These are phyloP conservation scores for Cybosia mesomella DNA, from an alignment of 2,888 invertebrate genomes.

Conservation along the genomic window DNA sequence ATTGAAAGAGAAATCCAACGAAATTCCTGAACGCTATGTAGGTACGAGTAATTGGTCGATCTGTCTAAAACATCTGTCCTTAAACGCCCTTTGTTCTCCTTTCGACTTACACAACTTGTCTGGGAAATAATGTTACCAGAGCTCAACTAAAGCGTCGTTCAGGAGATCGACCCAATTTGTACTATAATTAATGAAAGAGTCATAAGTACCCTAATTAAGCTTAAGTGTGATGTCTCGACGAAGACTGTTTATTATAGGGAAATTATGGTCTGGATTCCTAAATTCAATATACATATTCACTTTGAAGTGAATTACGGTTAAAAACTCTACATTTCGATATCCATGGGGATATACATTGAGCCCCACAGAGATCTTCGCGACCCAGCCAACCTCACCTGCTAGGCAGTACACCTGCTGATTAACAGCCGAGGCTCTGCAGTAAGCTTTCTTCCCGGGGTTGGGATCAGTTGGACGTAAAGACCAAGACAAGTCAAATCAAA, in stretches of 20 bases:
- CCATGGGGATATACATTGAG: too few species aligned
- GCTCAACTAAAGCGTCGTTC: constrained; percentile 22
- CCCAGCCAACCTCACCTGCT: too few species aligned
- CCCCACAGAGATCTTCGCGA: too few species aligned
- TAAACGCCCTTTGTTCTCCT: constrained; percentile 27
- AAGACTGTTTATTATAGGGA: background rate
- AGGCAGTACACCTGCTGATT: too few species aligned
- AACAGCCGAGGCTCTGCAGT: too few species aligned
- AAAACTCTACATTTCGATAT: too few species aligned
- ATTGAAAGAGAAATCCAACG: background rate
- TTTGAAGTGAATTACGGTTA: background rate
- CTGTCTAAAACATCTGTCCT: constrained; percentile 8
- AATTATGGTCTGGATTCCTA: background rate
- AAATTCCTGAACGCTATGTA: background rate
- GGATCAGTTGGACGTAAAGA: too few species aligned
- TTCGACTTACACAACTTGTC: constrained; percentile 26
- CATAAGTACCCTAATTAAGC: constrained; percentile 25
- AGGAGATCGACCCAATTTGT: constrained; percentile 19
- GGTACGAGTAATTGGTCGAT: constrained; percentile 6
- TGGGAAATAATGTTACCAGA: constrained; percentile 26
- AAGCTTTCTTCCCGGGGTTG: too few species aligned
- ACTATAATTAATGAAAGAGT: constrained; percentile 34
- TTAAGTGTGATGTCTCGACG: constrained; percentile 23
- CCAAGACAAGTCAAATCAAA: too few species aligned
- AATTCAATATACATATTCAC: background rate